Evolutionary conservation across 2,113 vertebrate genomes (phyloP).

Genomic region (Notechis scutatus): DNA sequence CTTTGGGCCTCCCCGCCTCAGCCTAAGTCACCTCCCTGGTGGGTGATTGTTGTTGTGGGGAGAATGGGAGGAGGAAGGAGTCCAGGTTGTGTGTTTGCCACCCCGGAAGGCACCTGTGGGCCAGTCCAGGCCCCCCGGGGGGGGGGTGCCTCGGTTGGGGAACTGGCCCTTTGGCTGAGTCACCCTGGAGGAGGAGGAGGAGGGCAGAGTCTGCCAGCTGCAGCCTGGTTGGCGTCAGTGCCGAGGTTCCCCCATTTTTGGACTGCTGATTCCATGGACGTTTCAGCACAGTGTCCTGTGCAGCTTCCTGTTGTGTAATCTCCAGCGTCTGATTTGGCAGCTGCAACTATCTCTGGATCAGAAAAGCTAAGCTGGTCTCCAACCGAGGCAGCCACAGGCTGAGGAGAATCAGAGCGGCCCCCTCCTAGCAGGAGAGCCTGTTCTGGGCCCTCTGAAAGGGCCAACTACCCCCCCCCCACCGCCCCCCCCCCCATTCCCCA

Average conservation of each 20-base stretch:
- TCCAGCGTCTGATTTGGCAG: neutral
- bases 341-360: neutral
- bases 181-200: neutral
- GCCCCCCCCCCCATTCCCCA: neutral
- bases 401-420: neutral
- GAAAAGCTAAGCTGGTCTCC: neutral
- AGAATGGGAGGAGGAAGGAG: neutral
- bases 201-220: neutral
- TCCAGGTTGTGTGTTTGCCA: neutral
- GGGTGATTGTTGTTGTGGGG: neutral
- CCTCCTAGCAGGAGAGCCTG: neutral
- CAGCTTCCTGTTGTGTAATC: neutral
- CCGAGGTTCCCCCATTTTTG: neutral
- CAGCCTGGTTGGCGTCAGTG: neutral
- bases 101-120: neutral
- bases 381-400: neutral
- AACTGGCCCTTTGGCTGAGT: neutral
- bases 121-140: neutral
- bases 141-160: neutral
- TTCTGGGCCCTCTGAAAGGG: neutral
- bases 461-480: too few relatives aligned
- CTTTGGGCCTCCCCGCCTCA: neutral
- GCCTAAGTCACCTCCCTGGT: neutral
- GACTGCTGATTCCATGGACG: neutral
- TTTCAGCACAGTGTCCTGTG: neutral